Base-by-base conservation (phyloP, 2,797 vertebrate species). In the Notamacropus eugenii region DNA sequence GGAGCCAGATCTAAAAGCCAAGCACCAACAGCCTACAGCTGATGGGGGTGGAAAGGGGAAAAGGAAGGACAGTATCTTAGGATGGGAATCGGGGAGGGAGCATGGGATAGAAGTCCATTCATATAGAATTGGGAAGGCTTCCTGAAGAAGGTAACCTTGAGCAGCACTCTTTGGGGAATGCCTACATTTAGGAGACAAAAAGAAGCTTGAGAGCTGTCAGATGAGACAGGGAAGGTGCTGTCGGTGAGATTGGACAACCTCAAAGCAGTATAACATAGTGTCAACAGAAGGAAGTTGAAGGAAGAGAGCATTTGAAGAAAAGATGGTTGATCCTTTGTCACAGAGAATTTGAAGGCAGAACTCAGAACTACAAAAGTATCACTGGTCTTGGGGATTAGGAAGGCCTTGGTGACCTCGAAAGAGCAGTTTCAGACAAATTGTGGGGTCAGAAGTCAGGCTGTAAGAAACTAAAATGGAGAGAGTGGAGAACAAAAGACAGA, bases 251-350 rank as follows among this genome's bases (percentile, higher is more conserved):
- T 13, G n/a, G 91, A 54, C 31, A 58, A 31, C 24, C 8, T 57
- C 24, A 27, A 4, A 22, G 40, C n/a, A 54, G 19, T 0, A 82
- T 40, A 82, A 46, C 40, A 2, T 22, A 82, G 1, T 90, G 52
- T 90, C 59, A 55, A 87, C 5, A 93, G 91, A 55, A 93, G 59
- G 1, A 19, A 34, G 34, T 34, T 92, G 22, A 4, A 62, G 57
- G 46, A 67, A 31, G 62, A 93, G 92, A 93, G n/a, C 67, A 54
- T n/a, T 55, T 59, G 40, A 92, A 87, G 50, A 54, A 91, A 58
- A 29, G 40, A 54, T 24, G 55, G 31, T 14, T n/a, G 16, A 40
- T 22, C n/a, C 62, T 40, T 74, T 74, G 34, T 46, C 40, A 24
- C 22, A 46, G 22, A 82, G 74, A 82, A 22, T 8, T 40, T 2